Evolutionary conservation across 2,113 vertebrate genomes (phyloP).

Genomic region (Macrotis lagotis): DNA sequence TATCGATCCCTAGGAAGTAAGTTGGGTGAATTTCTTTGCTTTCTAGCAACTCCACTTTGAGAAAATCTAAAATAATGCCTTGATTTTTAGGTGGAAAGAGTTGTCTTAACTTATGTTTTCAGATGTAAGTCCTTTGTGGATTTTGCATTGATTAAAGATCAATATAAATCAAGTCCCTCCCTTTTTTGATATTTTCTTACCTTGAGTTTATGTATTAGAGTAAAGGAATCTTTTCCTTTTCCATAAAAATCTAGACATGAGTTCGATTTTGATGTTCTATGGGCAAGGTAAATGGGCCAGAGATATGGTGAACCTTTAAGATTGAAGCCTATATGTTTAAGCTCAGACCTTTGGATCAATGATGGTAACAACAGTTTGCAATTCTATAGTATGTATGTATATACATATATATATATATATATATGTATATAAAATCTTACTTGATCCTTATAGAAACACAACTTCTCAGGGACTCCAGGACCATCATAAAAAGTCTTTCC

Average conservation of each 20-base stretch:
- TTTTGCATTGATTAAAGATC: not conserved
- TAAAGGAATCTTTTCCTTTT: not conserved
- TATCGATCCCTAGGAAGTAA: not conserved
- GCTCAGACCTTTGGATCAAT: not conserved
- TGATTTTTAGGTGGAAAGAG: not conserved
- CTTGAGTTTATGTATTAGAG: not conserved
- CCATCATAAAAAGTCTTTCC: not conserved
- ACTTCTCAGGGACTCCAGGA: not conserved
- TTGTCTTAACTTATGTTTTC: not conserved
- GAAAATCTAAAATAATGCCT: not conserved
- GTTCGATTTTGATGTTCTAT: not conserved
- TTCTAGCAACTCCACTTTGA: not conserved
- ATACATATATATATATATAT: too few species aligned
- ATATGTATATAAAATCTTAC: too few species aligned
- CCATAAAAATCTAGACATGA: not conserved
- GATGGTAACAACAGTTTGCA: not conserved
- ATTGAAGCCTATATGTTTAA: not conserved
- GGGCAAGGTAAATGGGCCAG: not conserved
- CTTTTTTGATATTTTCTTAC: not conserved
- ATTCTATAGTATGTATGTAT: not conserved
- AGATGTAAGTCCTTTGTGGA: not conserved
- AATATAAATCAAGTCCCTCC: not conserved
- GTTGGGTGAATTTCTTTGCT: not conserved
- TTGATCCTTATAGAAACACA: not conserved
- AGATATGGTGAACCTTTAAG: not conserved